Percentiles rank a stretch among this genome's conserved stretches.
These are phyloP conservation scores for Oreortyx pictus DNA, from an alignment of 2,797 vertebrate genomes.

Conservation along the genomic window DNA sequence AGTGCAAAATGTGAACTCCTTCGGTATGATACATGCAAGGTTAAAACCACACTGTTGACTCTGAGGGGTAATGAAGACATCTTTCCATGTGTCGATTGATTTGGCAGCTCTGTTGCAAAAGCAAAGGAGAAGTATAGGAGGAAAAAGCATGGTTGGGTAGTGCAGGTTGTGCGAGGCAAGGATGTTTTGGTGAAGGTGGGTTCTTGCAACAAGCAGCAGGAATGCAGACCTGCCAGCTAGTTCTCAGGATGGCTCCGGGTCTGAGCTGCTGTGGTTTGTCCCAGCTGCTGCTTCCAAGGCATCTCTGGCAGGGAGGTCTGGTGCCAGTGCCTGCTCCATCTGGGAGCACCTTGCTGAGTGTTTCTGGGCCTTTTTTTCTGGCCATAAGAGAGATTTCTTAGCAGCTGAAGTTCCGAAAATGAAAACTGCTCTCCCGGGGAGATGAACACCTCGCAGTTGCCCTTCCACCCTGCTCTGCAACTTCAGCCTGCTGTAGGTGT, in stretches of 20 bases:
- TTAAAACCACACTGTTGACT: fast-evolving
- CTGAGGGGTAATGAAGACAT: fast-evolving
- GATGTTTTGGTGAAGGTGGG: background rate
- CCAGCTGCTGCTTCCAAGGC: background rate
- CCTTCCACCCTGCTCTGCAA: background rate
- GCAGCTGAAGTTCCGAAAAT: background rate
- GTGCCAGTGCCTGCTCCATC: fast-evolving
- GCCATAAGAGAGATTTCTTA: fast-evolving
- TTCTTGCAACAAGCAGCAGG: background rate
- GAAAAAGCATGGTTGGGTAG: background rate
- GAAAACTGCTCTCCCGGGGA: background rate
- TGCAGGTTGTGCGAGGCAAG: background rate
- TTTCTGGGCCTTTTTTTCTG: fast-evolving
- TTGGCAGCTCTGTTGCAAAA: background rate
- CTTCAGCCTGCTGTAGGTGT: background rate
- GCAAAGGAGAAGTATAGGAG: background rate
- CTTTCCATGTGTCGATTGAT: background rate
- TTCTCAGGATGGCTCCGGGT: fast-evolving
- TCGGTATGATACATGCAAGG: background rate
- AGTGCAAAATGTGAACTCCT: background rate
- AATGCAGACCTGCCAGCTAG: conserved; percentile 27
- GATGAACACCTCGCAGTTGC: background rate
- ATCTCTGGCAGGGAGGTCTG: fast-evolving
- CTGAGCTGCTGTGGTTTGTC: fast-evolving
- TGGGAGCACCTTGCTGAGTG: background rate